Evolutionary conservation across 2,888 invertebrate species (phyloP).

Genomic region (Synanthedon myopaeformis): DNA sequence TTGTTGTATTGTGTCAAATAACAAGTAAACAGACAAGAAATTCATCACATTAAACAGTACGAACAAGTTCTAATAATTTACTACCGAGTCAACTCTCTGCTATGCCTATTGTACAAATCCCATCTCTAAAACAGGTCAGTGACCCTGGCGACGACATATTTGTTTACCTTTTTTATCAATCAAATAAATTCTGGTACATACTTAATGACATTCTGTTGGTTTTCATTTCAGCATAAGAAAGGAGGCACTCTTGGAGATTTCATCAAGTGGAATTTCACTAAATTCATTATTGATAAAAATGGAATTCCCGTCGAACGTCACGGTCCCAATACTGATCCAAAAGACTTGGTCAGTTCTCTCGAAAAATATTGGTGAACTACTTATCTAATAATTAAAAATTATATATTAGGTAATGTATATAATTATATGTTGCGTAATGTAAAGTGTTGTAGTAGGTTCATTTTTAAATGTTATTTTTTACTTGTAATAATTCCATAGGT

Average conservation of each 20-base stretch:
- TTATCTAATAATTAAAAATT: neutral
- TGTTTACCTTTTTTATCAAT: too few species aligned
- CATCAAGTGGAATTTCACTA: conserved; percentile 90
- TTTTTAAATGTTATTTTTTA: conserved; percentile 1
- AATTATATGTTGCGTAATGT: neutral
- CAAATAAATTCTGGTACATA: too few species aligned
- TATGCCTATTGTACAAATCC: too few species aligned
- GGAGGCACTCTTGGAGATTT: conserved; percentile 72
- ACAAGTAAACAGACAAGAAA: too few species aligned
- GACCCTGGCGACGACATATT: too few species aligned
- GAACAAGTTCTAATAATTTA: too few species aligned
- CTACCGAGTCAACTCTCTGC: too few species aligned
- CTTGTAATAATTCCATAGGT: too few species aligned
- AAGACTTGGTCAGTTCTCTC: conserved; percentile 59
- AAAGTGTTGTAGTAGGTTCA: neutral
- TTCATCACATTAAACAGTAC: too few species aligned
- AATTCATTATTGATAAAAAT: conserved; percentile 81
- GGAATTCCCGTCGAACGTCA: conserved; percentile 77
- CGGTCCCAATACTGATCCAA: conserved; percentile 71
- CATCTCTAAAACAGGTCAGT: too few species aligned
- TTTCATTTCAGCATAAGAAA: conserved; percentile 57
- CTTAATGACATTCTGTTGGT: neutral
- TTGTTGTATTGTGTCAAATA: too few species aligned
- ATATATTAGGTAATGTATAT: too few species aligned
- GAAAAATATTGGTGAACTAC: conserved; percentile 67